Percentiles rank a stretch among this genome's conserved stretches.
Conservation (phyloP, 2,888 invertebrate genomes). For the Gastrophysa polygoni region DNA sequence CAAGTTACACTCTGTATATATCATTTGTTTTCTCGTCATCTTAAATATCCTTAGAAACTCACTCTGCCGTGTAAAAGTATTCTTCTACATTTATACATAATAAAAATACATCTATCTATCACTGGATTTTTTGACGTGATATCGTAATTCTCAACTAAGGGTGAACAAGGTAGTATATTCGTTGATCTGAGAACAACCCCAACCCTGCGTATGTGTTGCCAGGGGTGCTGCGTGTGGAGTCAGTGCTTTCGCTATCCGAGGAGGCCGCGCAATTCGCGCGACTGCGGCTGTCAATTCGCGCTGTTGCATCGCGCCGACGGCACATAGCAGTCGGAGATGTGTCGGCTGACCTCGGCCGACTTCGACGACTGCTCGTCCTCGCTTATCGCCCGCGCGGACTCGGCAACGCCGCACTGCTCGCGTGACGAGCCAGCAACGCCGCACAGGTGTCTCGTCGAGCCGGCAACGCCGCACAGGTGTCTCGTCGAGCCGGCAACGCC, state of each 20-base stretch:
- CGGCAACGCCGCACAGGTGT: conserved; percentile 18
- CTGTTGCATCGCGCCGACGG: conserved; percentile 84
- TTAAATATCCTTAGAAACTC: no score
- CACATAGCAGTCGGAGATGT: conserved; percentile 62
- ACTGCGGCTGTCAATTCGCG: conserved; percentile 91
- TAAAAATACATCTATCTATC: no score
- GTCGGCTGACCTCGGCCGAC: conserved; percentile 27
- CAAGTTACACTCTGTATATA: no score
- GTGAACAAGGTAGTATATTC: no score
- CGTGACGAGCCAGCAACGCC: conserved; percentile 2
- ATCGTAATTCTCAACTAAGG: no score
- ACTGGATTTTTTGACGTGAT: no score
- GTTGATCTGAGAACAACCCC: no score
- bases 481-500: conserved; percentile 19
- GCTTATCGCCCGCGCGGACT: no score
- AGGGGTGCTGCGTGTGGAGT: conserved; percentile 84
- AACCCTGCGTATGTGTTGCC: conserved; percentile 34
- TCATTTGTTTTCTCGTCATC: no score
- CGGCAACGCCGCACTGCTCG: no score
- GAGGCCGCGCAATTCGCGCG: conserved; percentile 74
- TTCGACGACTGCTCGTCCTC: background rate
- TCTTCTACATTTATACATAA: no score
- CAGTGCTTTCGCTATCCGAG: conserved; percentile 87
- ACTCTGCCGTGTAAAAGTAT: no score
- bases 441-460: conserved; percentile 7